phyloP scores from a whole-genome alignment of 2,888 invertebrate genomes.

The Ophion costatus region DNA sequence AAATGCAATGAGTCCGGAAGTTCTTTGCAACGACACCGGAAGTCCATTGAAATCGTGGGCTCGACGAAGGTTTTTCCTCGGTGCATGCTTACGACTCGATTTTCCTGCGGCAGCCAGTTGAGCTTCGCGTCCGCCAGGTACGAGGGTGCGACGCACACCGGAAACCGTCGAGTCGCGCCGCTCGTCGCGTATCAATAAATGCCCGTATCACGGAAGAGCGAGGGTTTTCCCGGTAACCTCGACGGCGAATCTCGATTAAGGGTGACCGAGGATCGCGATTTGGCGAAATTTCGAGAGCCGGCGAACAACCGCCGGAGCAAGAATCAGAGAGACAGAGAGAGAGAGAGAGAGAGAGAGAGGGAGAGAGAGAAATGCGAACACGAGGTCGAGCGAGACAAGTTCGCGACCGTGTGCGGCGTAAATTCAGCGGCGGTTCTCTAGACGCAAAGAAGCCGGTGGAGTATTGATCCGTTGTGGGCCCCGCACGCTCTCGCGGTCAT shows the following conservation, averaged over 20 bases:
- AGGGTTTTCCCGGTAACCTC: neutral
- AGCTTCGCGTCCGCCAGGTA: neutral
- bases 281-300: neutral
- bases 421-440: constrained; percentile 60
- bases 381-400: constrained; percentile 16
- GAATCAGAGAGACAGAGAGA: neutral
- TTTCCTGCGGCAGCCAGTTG: neutral
- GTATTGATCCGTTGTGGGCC: constrained; percentile 67
- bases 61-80: neutral
- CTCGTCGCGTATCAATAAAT: neutral
- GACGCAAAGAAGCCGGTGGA: constrained; percentile 65
- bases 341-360: neutral
- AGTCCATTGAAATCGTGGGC: neutral
- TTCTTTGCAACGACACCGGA: neutral
- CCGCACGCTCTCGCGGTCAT: constrained; percentile 62
- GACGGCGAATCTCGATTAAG: neutral
- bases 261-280: neutral
- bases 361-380: neutral
- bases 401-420: constrained; percentile 50
- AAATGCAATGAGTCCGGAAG: constrained; percentile 1
- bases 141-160: constrained; percentile 33
- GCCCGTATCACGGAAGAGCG: neutral
- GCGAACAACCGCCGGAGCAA: neutral
- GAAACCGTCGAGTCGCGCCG: constrained; percentile 31
- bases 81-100: constrained; percentile 21